Evolutionary conservation across 2,888 invertebrate genomes (phyloP).

Genomic region (Oscheius sp.): DNA sequence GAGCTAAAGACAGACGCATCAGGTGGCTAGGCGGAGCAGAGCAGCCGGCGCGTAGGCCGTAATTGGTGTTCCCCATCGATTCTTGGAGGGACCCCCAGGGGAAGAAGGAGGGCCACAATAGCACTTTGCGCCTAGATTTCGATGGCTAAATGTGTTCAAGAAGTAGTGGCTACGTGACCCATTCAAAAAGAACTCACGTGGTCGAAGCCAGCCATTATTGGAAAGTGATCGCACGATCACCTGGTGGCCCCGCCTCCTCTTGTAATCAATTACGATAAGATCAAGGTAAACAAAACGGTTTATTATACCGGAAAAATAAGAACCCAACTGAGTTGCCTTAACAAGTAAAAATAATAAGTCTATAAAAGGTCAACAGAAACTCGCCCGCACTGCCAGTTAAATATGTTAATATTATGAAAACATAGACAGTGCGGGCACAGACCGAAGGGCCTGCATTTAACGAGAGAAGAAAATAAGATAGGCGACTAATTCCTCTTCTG

Average conservation of each 20-base stretch:
- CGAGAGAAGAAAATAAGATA: background rate
- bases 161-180: background rate
- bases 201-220: conserved; percentile 11
- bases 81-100: conserved; percentile 20
- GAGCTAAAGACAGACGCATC: conserved; percentile 41
- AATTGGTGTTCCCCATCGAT: conserved; percentile 28
- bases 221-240: background rate
- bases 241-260: conserved; percentile 15
- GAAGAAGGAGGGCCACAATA: conserved; percentile 11
- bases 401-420: background rate
- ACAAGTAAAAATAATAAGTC: conserved; percentile 8
- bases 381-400: background rate
- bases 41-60: no score
- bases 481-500: conserved; percentile 28
- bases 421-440: conserved; percentile 12
- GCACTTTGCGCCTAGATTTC: conserved; percentile 8
- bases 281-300: conserved; percentile 4
- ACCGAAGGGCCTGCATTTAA: background rate
- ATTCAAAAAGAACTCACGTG: conserved; percentile 15
- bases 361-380: background rate
- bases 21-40: conserved; percentile 20
- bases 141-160: background rate
- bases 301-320: conserved; percentile 16
- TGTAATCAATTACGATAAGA: conserved; percentile 13
- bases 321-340: conserved; percentile 9